phyloP scores from a whole-genome alignment of 2,113 vertebrate species.

The Empidonax alnorum region DNA sequence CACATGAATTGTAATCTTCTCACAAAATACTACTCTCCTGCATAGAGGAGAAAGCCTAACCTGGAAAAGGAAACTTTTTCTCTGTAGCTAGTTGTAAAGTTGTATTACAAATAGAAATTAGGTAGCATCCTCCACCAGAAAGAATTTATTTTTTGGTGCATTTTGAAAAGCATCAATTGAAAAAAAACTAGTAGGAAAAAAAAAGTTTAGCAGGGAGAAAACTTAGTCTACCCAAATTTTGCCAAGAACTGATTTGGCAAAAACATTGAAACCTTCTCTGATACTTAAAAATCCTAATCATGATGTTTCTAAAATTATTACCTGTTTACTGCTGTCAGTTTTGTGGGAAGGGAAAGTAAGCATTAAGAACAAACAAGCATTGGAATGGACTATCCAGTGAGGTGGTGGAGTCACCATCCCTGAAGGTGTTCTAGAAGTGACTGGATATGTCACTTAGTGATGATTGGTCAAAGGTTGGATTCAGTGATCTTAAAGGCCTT shows the following conservation, averaged over 20 bases:
- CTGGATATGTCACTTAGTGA: background rate
- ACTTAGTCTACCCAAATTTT: background rate
- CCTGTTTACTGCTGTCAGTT: background rate
- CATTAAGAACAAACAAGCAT: background rate
- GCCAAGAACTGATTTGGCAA: background rate
- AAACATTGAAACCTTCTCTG: background rate
- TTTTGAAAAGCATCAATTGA: background rate
- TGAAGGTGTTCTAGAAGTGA: background rate
- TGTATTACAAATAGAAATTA: background rate
- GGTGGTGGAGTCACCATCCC: background rate
- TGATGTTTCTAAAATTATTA: background rate
- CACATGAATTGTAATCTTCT: background rate
- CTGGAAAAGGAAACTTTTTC: background rate
- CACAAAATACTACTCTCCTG: background rate
- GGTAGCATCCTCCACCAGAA: background rate
- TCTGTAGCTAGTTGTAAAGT: background rate
- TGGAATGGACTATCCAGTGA: background rate
- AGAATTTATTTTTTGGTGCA: background rate
- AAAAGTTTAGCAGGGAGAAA: background rate
- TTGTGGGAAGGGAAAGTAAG: background rate
- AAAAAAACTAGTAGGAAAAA: rapidly evolving
- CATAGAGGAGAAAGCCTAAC: background rate
- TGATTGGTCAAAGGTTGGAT: background rate
- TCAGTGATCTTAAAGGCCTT: background rate
- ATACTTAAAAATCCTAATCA: background rate